Evolutionary conservation across 2,888 invertebrate species (phyloP).

Genomic region (Lordiphosa andalusiaca): DNA sequence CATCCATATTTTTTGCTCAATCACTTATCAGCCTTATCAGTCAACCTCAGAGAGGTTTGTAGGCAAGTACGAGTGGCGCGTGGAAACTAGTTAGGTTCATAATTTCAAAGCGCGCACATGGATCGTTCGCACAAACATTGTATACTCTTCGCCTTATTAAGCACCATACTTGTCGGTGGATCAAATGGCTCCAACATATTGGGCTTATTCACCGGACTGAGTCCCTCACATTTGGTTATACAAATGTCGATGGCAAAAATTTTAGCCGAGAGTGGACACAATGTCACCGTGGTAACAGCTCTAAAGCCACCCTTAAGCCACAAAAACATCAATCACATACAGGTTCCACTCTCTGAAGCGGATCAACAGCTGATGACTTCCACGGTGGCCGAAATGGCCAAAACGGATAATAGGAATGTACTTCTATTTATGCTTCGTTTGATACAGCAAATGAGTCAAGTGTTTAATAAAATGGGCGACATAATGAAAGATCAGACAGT

Average conservation of each 20-base stretch:
- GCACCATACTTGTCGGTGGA: constrained; percentile 16
- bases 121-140: neutral
- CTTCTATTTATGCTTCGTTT: constrained; percentile 14
- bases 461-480: constrained; percentile 54
- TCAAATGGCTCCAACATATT: constrained; percentile 56
- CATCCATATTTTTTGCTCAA: too few species aligned
- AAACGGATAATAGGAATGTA: constrained; percentile 46
- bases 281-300: constrained; percentile 74
- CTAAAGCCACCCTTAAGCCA: constrained; percentile 60
- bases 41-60: too few species aligned
- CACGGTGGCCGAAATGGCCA: constrained; percentile 39
- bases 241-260: constrained; percentile 70
- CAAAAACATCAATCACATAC: constrained; percentile 48
- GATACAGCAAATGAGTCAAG: constrained; percentile 32
- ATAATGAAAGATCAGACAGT: constrained; percentile 53
- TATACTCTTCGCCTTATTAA: constrained; percentile 2
- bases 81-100: too few species aligned
- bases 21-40: too few species aligned
- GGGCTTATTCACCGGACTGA: constrained; percentile 1
- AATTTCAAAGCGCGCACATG: neutral
- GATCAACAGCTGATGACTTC: constrained; percentile 31
- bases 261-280: constrained; percentile 74
- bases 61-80: too few species aligned
- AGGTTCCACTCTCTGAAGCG: constrained; percentile 47
- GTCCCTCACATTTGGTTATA: constrained; percentile 76